Evolutionary conservation across 2,888 invertebrate genomes (phyloP).

Genomic region (Napeogenes inachia): DNA sequence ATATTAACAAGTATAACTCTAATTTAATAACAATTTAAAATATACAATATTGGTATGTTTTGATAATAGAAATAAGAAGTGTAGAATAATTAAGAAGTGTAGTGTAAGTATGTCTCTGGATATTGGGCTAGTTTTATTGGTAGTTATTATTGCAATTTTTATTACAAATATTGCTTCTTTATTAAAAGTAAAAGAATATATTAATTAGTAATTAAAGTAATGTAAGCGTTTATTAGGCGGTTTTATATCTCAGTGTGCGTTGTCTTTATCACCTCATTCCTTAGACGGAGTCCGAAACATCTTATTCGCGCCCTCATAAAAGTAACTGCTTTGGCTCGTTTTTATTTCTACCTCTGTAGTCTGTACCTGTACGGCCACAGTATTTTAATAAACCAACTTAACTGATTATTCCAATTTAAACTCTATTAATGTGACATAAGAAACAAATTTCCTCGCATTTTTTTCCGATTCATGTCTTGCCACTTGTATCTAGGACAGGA

Average conservation of each 20-base stretch:
- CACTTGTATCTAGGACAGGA: conserved; percentile 74
- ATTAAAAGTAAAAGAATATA: background rate
- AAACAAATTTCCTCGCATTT: conserved; percentile 35
- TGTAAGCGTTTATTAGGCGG: conserved; percentile 22
- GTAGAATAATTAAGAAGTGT: no score
- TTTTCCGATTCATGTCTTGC: conserved; percentile 63
- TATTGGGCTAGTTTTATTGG: no score
- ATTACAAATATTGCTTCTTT: background rate
- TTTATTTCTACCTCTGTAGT: conserved; percentile 75
- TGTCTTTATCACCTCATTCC: conserved; percentile 56
- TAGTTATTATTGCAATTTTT: background rate
- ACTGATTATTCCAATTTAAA: conserved; percentile 36
- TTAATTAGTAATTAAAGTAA: background rate
- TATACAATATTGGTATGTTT: no score
- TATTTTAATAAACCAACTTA: conserved; percentile 72
- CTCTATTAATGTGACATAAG: conserved; percentile 38
- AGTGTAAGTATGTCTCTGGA: no score
- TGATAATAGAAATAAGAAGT: no score
- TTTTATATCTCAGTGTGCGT: conserved; percentile 38
- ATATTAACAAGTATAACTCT: no score
- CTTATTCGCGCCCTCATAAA: conserved; percentile 79
- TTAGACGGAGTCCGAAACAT: conserved; percentile 75
- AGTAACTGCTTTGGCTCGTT: conserved; percentile 77
- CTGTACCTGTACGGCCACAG: conserved; percentile 75
- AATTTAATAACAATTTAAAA: no score